phyloP scores from a whole-genome alignment of 2,888 invertebrate genomes.

The Microchrysa polita region DNA sequence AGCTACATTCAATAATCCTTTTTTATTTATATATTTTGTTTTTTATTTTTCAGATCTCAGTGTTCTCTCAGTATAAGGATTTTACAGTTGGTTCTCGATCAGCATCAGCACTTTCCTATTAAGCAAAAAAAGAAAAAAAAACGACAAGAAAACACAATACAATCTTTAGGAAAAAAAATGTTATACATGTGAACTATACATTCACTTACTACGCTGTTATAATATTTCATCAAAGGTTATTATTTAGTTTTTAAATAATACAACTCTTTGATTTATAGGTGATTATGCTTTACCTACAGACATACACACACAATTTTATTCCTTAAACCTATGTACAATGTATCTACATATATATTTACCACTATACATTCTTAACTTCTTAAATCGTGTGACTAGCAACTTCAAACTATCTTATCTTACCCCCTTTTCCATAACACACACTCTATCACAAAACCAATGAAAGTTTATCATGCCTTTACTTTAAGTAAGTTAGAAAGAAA shows the following conservation, averaged over 20 bases:
- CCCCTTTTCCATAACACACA: slow-evolving; percentile 3
- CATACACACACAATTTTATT: too few species aligned
- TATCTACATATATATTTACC: not conserved
- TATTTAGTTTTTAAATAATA: not conserved
- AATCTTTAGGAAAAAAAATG: slow-evolving; percentile 21
- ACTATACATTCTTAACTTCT: not conserved
- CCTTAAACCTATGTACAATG: not conserved
- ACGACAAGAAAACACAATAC: too few species aligned
- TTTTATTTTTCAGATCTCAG: slow-evolving; percentile 80
- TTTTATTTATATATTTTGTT: slow-evolving; percentile 19
- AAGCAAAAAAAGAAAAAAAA: slow-evolving; percentile 50
- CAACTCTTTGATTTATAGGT: not conserved
- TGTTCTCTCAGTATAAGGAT: slow-evolving; percentile 94
- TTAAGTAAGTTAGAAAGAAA: slow-evolving; percentile 16
- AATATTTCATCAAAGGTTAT: slow-evolving; percentile 1
- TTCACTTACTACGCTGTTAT: not conserved
- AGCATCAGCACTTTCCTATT: slow-evolving; percentile 74
- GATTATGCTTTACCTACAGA: not conserved
- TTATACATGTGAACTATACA: slow-evolving; percentile 16
- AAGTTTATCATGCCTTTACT: slow-evolving; percentile 37
- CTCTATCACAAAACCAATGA: slow-evolving; percentile 21
- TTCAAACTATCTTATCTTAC: not conserved
- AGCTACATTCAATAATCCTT: too few species aligned
- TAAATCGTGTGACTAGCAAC: slow-evolving; percentile 9
- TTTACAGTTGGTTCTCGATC: slow-evolving; percentile 86